Base-by-base conservation (phyloP, 2,797 vertebrate genomes). In the Streptopelia turtur region DNA sequence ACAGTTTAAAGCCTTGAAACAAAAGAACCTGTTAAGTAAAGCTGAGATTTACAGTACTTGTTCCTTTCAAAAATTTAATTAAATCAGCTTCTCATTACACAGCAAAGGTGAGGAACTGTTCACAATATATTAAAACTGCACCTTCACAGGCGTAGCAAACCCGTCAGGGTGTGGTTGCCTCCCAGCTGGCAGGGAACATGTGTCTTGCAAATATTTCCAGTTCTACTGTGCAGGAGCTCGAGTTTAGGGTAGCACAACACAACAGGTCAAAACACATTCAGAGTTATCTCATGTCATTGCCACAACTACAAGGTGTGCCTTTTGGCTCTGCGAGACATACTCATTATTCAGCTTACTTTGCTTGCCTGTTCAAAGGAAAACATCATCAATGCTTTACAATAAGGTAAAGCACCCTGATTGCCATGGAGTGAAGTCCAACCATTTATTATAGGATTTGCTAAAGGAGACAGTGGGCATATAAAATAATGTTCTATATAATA, bases 191-290 rank as follows among this genome's bases (percentile, higher is more conserved):
- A 94, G 31, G 14, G 77, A 85, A 91, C 31, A 0, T 16, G 31
- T 27, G 41, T 59, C 70, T 66, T 79, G 65, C 87, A 94, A 96
- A 95, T 79, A 95, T 87, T 97, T 87, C 87, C 64, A 94, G 95
- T 96, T 96, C 92, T 80, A 66, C 92, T 8, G 2, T 7, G 33
- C 74, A 31, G 68, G 64, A 43, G 71, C 66, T 92, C 79, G 56
- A 56, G 55, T 57, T 75, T 30, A 50, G 69, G 83, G 60, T 53
- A 69, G n/a, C 43, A 28, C 11, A 95, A 91, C 5, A 50, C 80
- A 97, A 80, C 80, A 97, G 94, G 76, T 72, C 88, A 94, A 89
- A 95, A 84, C 65, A 16, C 82, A 94, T 95, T 92, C 79, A 79
- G 76, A 94, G 91, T 77, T 86, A 87, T 57, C 88, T 96, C 78